phyloP scores from a whole-genome alignment of 2,888 invertebrate genomes.

The Archips crataeganus region DNA sequence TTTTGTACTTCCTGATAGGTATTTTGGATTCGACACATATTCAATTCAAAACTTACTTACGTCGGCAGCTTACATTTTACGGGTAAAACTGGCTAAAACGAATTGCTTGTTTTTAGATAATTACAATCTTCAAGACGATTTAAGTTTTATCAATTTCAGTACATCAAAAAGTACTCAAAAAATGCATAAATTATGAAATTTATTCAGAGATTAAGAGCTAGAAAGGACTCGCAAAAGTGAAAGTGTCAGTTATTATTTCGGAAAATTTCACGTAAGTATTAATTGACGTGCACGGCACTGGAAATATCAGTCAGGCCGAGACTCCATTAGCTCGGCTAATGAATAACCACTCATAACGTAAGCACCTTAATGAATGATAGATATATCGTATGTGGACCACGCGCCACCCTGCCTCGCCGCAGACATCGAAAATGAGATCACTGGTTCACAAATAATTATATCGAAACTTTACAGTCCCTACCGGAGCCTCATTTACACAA shows the following conservation, averaged over 20 bases:
- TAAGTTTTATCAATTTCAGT: not conserved
- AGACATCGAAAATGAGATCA: slow-evolving; percentile 50
- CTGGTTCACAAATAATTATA: slow-evolving; percentile 52
- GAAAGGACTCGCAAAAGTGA: slow-evolving; percentile 69
- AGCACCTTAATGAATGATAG: slow-evolving; percentile 52
- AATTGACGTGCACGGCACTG: slow-evolving; percentile 62
- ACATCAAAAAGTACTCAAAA: slow-evolving; percentile 5
- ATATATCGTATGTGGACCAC: slow-evolving; percentile 40
- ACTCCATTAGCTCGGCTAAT: slow-evolving; percentile 52
- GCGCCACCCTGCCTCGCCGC: not conserved
- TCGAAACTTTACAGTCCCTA: slow-evolving; percentile 44
- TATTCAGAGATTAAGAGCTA: slow-evolving; percentile 64
- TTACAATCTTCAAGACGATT: not conserved
- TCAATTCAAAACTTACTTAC: not conserved
- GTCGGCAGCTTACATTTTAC: not conserved
- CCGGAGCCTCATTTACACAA: slow-evolving; percentile 24
- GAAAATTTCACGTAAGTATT: slow-evolving; percentile 56
- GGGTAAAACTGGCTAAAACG: not conserved
- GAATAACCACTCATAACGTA: slow-evolving; percentile 48
- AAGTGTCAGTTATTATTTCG: slow-evolving; percentile 62
- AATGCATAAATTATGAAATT: slow-evolving; percentile 57
- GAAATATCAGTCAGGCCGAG: slow-evolving; percentile 58
- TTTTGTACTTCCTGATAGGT: not conserved
- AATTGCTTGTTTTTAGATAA: not conserved
- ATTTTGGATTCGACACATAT: not conserved